Conservation (phyloP, 2,113 vertebrate species). For the Cynopterus brachyotis region DNA sequence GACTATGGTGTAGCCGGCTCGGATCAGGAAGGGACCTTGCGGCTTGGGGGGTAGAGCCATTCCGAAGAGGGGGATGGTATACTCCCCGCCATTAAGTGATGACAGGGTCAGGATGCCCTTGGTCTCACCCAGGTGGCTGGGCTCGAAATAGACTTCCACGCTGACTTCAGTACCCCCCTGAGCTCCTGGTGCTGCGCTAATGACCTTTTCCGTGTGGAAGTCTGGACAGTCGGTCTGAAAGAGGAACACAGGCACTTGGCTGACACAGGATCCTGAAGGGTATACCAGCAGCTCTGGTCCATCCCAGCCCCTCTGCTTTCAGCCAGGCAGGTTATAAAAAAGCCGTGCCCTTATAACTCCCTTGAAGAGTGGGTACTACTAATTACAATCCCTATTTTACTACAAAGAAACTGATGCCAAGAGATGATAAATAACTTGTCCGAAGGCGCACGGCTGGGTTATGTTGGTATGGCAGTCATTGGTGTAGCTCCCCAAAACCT, state of each 20-base stretch:
- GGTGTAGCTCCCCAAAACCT: not conserved
- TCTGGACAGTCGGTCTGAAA: constrained; percentile 84
- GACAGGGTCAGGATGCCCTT: constrained; percentile 83
- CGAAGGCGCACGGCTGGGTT: not conserved
- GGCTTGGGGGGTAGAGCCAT: constrained; percentile 86
- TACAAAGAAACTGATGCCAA: not conserved
- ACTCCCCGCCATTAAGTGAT: constrained; percentile 84
- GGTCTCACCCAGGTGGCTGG: constrained; percentile 87
- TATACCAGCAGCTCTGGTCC: not conserved
- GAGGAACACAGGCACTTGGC: accelerated
- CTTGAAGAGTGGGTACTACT: not conserved
- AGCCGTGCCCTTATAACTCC: not conserved
- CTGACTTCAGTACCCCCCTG: constrained; percentile 84
- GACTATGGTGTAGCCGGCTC: constrained; percentile 75
- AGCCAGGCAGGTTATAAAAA: not conserved
- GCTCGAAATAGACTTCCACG: constrained; percentile 89
- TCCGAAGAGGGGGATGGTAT: constrained; percentile 87
- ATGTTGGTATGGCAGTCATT: no score
- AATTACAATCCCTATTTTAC: not conserved
- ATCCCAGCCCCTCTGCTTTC: no score
- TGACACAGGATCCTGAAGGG: not conserved
- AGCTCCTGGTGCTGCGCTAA: constrained; percentile 76
- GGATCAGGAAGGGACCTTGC: constrained; percentile 88
- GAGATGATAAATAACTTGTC: not conserved
- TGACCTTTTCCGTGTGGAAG: constrained; percentile 86